Evolutionary conservation across 2,888 invertebrate species (phyloP).

Genomic region (Apotomis betuletana): DNA sequence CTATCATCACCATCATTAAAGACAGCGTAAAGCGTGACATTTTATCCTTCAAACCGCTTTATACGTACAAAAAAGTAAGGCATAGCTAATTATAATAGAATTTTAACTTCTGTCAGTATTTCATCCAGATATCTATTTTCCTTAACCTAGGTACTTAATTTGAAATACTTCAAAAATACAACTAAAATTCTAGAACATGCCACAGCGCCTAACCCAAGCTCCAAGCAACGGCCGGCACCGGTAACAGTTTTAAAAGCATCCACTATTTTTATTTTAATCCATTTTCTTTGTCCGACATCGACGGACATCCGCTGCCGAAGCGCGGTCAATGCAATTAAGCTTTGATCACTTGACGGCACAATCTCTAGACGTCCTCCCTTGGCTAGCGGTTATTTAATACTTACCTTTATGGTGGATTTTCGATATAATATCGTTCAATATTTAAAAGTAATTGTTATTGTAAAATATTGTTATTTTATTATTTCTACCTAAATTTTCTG

Average conservation of each 20-base stretch:
- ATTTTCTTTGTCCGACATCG: constrained; percentile 72
- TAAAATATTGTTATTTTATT: too few relatives aligned
- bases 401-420: neutral
- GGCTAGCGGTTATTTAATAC: constrained; percentile 49
- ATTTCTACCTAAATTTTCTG: too few relatives aligned
- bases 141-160: too few relatives aligned
- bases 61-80: too few relatives aligned
- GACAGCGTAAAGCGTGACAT: too few relatives aligned
- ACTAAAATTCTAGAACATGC: neutral
- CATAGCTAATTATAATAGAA: too few relatives aligned
- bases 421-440: neutral
- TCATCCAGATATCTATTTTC: too few relatives aligned
- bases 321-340: constrained; percentile 79
- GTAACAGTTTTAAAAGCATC: constrained; percentile 44
- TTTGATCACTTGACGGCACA: constrained; percentile 78
- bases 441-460: too few relatives aligned
- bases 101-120: too few relatives aligned
- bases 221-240: constrained; percentile 30
- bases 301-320: constrained; percentile 71
- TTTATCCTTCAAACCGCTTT: too few relatives aligned
- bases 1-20: too few relatives aligned
- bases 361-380: constrained; percentile 64
- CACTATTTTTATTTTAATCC: constrained; percentile 75
- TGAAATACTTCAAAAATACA: too few relatives aligned
- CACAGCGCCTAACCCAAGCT: neutral